Percentiles rank a stretch among this genome's conserved stretches.
These are phyloP conservation scores for Potamarius usumacintae DNA, from an alignment of 2,113 vertebrate species.

Conservation along the genomic window DNA sequence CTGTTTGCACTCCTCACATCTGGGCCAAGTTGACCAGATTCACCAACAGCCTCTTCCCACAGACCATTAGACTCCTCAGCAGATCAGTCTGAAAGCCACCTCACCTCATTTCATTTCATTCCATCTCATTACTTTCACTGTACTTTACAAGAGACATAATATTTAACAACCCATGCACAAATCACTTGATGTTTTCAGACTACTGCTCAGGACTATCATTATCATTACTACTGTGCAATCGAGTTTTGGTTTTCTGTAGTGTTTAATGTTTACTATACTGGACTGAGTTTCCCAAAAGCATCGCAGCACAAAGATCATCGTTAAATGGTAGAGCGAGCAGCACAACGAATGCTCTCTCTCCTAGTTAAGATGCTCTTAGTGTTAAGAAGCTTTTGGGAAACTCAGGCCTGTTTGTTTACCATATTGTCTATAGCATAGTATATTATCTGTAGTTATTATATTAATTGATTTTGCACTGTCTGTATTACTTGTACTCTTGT, in stretches of 20 bases:
- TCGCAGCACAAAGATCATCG: too few relatives aligned
- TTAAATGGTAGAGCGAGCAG: too few relatives aligned
- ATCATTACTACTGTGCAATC: not conserved
- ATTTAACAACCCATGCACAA: not conserved
- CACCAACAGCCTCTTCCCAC: not conserved
- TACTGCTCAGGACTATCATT: not conserved
- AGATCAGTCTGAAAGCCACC: not conserved
- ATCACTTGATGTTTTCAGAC: not conserved
- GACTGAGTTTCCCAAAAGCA: too few relatives aligned
- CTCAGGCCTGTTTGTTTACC: not conserved
- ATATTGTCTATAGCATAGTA: not conserved
- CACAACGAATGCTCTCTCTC: too few relatives aligned
- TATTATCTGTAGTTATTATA: not conserved
- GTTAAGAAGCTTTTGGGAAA: too few relatives aligned
- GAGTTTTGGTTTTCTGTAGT: too few relatives aligned
- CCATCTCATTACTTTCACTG: not conserved
- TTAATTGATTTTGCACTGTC: not conserved
- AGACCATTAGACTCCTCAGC: not conserved
- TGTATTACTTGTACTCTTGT: not conserved
- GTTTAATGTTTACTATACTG: not conserved
- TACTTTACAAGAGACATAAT: not conserved
- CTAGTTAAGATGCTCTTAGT: too few relatives aligned
- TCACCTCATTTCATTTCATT: not conserved
- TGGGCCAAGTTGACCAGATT: not conserved
- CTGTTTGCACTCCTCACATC: not conserved